Conservation (phyloP, 1,140 invertebrate genomes). For the Cepaea nemoralis region DNA sequence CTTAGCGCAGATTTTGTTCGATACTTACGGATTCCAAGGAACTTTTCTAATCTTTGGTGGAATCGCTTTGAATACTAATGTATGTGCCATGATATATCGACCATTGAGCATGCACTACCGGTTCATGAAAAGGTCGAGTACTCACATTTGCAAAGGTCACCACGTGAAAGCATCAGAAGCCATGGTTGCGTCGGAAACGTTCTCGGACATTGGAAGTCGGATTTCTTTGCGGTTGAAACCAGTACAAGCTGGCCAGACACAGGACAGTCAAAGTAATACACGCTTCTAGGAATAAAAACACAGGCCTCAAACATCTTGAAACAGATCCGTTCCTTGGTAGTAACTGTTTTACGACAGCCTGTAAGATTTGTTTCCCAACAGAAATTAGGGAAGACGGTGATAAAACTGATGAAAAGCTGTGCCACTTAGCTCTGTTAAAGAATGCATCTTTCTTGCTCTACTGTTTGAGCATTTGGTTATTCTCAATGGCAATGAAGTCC, state of each 20-base stretch:
- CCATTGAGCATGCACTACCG: conserved; percentile 58
- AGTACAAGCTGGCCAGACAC: neutral
- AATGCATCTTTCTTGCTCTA: conserved; percentile 56
- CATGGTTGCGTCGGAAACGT: neutral
- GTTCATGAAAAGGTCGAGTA: neutral
- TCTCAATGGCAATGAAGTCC: conserved; percentile 57
- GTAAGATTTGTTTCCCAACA: conserved; percentile 32
- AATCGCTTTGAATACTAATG: conserved; percentile 42
- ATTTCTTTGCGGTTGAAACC: neutral
- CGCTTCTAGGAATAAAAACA: neutral
- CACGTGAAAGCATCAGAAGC: neutral
- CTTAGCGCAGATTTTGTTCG: conserved; percentile 59
- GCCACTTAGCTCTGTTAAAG: conserved; percentile 59
- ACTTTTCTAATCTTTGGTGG: conserved; percentile 47
- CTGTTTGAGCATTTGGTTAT: conserved; percentile 58
- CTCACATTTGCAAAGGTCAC: neutral
- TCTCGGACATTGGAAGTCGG: neutral
- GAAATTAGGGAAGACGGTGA: neutral
- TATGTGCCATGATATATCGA: conserved; percentile 45
- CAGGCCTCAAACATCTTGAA: neutral
- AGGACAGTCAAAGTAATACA: neutral
- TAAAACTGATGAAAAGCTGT: conserved; percentile 32
- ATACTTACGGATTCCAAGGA: conserved; percentile 40
- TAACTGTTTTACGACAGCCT: conserved; percentile 14
- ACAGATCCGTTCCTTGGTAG: neutral